phyloP scores from a whole-genome alignment of 2,888 invertebrate species.

The Phasia obesa region DNA sequence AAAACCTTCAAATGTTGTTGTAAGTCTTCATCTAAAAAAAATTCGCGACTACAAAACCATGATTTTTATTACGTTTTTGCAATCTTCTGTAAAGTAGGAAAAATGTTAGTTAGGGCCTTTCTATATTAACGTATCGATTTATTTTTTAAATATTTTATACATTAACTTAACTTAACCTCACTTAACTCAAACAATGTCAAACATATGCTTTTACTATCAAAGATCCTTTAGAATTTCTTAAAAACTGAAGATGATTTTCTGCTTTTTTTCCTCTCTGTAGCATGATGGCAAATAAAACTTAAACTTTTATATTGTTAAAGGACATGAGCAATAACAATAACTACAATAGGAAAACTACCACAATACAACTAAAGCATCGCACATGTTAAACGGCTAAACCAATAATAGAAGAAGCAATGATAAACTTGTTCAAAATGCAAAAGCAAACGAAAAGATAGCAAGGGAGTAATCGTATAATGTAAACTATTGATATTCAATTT shows the following conservation, averaged over 20 bases:
- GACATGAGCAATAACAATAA: no score
- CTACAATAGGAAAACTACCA: no score
- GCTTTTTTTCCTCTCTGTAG: background rate
- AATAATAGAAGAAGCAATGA: background rate
- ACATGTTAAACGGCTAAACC: no score
- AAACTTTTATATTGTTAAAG: conserved; percentile 8
- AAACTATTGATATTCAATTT: conserved; percentile 58
- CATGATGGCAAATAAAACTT: conserved; percentile 33
- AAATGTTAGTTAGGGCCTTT: no score
- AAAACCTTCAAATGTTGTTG: no score
- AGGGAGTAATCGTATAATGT: conserved; percentile 3
- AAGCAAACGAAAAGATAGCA: background rate
- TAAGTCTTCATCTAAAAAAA: no score
- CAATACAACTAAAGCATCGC: background rate
- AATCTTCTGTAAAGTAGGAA: no score
- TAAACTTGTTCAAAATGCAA: conserved; percentile 8
- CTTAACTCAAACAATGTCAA: background rate
- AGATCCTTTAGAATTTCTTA: background rate
- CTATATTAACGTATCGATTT: no score
- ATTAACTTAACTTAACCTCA: no score
- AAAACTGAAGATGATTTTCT: conserved; percentile 33
- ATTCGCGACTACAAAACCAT: no score
- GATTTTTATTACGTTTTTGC: no score
- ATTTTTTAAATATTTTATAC: no score
- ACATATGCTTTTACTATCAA: conserved; percentile 17